phyloP scores from a whole-genome alignment of 2,113 vertebrate species.

The Heterotilapia buettikoferi region DNA sequence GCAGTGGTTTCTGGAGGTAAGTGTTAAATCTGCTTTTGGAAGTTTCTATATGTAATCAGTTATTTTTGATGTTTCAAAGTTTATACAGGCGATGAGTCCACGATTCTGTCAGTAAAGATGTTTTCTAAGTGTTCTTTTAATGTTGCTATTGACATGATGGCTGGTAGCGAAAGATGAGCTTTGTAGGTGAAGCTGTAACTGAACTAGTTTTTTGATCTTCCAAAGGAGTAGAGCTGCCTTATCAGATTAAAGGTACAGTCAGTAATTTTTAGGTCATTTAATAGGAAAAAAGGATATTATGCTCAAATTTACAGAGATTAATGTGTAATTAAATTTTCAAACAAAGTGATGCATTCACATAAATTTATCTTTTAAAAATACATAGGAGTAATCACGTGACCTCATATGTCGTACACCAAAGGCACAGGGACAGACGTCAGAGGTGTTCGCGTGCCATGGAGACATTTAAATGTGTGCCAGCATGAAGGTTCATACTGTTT shows the following conservation, averaged over 20 bases:
- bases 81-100: neutral
- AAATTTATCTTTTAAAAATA: neutral
- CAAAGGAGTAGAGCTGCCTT: neutral
- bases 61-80: neutral
- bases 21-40: neutral
- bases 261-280: neutral
- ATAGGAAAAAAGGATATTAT: neutral
- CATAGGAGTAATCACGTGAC: neutral
- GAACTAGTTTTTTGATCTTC: neutral
- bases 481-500: neutral
- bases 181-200: neutral
- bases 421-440: neutral
- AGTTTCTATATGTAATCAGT: neutral
- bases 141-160: neutral
- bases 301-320: neutral
- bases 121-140: neutral
- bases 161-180: neutral
- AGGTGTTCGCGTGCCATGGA: neutral
- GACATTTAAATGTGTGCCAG: neutral
- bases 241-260: neutral
- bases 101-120: neutral
- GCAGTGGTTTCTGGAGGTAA: conserved; percentile 89
- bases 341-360: neutral
- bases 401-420: neutral
- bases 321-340: neutral